phyloP scores from a whole-genome alignment of 2,888 invertebrate genomes.

The Entomobrya multifasciata region DNA sequence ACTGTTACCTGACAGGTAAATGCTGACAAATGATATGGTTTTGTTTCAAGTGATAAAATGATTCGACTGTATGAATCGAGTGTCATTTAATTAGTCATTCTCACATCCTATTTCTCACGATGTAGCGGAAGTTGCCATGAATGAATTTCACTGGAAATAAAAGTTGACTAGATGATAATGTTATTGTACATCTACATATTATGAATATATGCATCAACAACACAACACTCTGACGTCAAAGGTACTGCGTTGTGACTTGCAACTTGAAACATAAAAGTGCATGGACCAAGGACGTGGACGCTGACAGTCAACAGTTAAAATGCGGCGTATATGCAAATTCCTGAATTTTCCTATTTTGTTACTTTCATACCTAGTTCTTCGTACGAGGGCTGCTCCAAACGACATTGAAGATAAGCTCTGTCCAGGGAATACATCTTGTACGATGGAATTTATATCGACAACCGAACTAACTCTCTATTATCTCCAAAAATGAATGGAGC shows the following conservation, averaged over 20 bases:
- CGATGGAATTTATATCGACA: neutral
- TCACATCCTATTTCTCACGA: too few relatives aligned
- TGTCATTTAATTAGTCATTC: neutral
- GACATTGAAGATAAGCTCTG: conserved; percentile 40
- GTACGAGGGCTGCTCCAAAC: neutral
- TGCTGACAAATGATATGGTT: too few relatives aligned
- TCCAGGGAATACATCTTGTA: conserved; percentile 17
- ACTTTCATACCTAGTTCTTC: neutral
- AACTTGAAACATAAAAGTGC: neutral
- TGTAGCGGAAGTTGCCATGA: conserved; percentile 10
- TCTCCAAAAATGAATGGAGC: too few relatives aligned
- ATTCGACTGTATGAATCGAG: too few relatives aligned
- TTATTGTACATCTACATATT: too few relatives aligned
- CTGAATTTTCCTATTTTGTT: neutral
- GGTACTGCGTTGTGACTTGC: neutral
- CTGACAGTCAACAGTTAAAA: too few relatives aligned
- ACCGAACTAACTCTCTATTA: too few relatives aligned
- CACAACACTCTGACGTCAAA: neutral
- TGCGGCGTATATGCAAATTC: too few relatives aligned
- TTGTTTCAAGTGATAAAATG: too few relatives aligned
- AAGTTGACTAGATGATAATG: too few relatives aligned
- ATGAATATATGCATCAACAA: neutral
- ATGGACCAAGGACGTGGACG: too few relatives aligned
- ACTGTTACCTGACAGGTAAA: too few relatives aligned
- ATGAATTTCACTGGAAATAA: neutral